A percentile compares a stretch with the other conserved stretches of the same genome.
Conservation (phyloP, 2,888 invertebrate species). For the Dione juno region DNA sequence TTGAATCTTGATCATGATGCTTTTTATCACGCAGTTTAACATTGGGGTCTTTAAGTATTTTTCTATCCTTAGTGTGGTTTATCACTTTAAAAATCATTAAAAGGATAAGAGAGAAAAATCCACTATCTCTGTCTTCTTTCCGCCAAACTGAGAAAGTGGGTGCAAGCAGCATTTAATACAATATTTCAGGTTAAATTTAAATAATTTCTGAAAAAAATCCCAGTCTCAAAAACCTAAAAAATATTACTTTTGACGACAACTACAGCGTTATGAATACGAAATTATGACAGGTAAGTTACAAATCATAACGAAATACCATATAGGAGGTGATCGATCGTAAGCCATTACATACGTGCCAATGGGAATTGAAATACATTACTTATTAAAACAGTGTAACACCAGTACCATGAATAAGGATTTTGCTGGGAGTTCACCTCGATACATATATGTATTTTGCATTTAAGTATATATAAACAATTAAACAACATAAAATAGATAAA, state of each 20-base stretch:
- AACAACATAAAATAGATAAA: not conserved
- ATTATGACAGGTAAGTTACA: slow-evolving; percentile 21
- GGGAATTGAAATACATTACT: slow-evolving; percentile 27
- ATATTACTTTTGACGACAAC: not conserved
- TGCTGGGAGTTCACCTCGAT: not conserved
- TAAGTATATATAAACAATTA: not conserved
- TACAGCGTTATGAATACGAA: not conserved
- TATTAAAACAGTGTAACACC: slow-evolving; percentile 25
- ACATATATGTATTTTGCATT: not conserved
- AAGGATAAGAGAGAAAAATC: no score
- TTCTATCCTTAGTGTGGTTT: no score
- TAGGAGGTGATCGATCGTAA: slow-evolving; percentile 27
- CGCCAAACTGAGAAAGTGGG: no score
- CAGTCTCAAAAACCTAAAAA: not conserved
- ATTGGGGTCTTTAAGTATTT: no score
- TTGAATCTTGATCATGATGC: no score
- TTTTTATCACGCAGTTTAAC: no score
- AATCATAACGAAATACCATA: slow-evolving; percentile 28
- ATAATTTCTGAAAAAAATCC: no score
- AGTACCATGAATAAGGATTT: not conserved
- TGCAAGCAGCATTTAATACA: no score
- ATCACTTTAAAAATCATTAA: no score
- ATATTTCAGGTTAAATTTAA: no score
- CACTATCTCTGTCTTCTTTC: no score
- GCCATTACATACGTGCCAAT: slow-evolving; percentile 19